Evolutionary conservation across 2,113 vertebrate genomes (phyloP).

Genomic region (Poeciliopsis turrubarensis): DNA sequence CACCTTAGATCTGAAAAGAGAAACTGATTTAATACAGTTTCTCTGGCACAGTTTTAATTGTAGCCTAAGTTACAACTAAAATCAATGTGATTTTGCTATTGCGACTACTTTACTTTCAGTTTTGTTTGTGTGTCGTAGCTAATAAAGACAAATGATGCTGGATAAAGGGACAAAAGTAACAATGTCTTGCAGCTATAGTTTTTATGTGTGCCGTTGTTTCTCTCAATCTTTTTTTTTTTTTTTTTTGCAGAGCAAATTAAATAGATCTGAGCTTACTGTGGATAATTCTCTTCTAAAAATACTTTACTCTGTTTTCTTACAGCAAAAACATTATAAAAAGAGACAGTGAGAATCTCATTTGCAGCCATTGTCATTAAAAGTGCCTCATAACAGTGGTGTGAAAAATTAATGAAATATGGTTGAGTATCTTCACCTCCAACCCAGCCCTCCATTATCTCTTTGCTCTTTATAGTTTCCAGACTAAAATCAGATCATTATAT

Average conservation of each 20-base stretch:
- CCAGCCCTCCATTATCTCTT: constrained; percentile 25
- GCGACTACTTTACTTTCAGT: constrained; percentile 10
- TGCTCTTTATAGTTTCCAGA: constrained; percentile 23
- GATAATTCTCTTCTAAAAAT: constrained; percentile 15
- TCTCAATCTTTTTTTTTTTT: constrained; percentile 13
- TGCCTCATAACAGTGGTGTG: constrained; percentile 13
- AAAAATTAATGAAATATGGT: constrained; percentile 12
- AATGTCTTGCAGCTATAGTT: constrained; percentile 8
- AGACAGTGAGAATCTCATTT: constrained; percentile 42
- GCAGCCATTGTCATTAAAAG: constrained; percentile 30
- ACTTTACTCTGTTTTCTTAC: constrained; percentile 20
- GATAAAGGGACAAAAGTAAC: constrained; percentile 3
- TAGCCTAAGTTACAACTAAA: constrained; percentile 54
- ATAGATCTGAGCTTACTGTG: constrained; percentile 41
- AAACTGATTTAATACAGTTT: neutral
- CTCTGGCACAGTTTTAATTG: constrained; percentile 68
- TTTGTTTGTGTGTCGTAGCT: neutral
- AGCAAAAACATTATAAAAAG: constrained; percentile 41
- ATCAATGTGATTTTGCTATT: constrained; percentile 52
- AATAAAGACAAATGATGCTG: constrained; percentile 13
- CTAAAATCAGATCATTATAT: constrained; percentile 57
- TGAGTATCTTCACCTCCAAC: constrained; percentile 38
- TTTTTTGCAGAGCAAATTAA: constrained; percentile 14
- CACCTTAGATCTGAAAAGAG: too few relatives aligned
- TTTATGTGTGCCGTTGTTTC: constrained; percentile 13